Base-by-base conservation (phyloP, 2,113 vertebrate species). In the Cepphus grylle region DNA sequence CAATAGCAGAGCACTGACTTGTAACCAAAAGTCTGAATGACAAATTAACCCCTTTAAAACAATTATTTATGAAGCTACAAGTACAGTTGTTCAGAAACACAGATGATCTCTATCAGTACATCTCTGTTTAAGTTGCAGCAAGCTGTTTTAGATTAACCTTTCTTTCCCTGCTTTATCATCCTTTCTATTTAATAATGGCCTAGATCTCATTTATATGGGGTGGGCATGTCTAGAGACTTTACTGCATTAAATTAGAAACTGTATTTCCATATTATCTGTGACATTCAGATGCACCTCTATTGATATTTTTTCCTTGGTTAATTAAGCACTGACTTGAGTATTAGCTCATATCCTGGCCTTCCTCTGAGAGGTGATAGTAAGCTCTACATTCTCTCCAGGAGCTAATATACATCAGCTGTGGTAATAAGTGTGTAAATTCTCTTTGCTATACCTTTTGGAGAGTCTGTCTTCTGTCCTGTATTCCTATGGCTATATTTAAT, bases 221-320 rank as follows among this genome's bases (percentile, higher is more conserved):
- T 95, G 67, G 62, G 70, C 86, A 96, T 83, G 74, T 77, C 92
- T 93, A 71, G 94, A 97, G 94, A 96, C 74, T 82, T 87, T 81
- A 56, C 80, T 81, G 89, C 71, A 96, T 97, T 97, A 97, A 96
- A 97, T 95, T 93, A 96, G 96, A 95, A 95, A 88, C 55, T 69
- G 89, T 93, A 96, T 97, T 97, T 97, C 92, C 92, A 81, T 95
- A 96, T 96, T 96, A 97, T 96, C 94, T 92, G 86, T 96, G 95
- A 97, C 96, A 97, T 97, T 97, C 94, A 96, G 78, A 90, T 95
- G 89, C 80, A 96, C 93, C 73, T 90, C 89, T 97, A 97, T 95
- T 93, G 96, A 95, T 97, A 96, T 95, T 97, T 97, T 89, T 91
- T 94, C 94, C 89, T 83, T 96, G 83, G 94, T 97, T 97, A 97